These are phyloP conservation scores for Linnaemya vulpina DNA, from an alignment of 2,888 invertebrate genomes.

Conservation along the genomic window DNA sequence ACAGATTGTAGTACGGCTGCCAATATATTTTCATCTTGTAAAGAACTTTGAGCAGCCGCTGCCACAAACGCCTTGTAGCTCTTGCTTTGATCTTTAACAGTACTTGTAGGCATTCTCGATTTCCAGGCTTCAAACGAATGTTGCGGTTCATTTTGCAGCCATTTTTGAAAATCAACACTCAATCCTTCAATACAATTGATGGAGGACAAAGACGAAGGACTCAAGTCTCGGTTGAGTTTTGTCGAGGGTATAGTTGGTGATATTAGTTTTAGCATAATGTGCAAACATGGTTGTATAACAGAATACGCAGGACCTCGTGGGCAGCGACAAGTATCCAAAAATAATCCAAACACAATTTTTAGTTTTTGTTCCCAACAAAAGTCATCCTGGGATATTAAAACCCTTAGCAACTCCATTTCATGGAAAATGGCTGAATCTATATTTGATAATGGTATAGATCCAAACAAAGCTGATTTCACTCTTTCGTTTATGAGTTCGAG, in stretches of 20 bases:
- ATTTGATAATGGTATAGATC: slow-evolving; percentile 89
- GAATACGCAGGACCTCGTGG: slow-evolving; percentile 93
- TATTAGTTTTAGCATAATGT: slow-evolving; percentile 93
- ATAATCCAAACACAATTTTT: slow-evolving; percentile 93
- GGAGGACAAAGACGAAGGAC: slow-evolving; percentile 84
- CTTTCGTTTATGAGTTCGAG: slow-evolving; percentile 89
- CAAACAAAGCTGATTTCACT: slow-evolving; percentile 91
- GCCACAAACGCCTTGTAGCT: slow-evolving; percentile 70
- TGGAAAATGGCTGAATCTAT: slow-evolving; percentile 91
- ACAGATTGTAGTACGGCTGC: slow-evolving; percentile 75
- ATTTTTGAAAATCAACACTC: slow-evolving; percentile 88
- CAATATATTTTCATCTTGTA: slow-evolving; percentile 73
- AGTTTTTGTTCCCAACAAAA: slow-evolving; percentile 97
- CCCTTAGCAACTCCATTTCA: slow-evolving; percentile 93
- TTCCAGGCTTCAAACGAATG: slow-evolving; percentile 90
- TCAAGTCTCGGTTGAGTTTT: slow-evolving; percentile 85
- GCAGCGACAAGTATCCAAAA: slow-evolving; percentile 89
- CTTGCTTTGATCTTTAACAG: slow-evolving; percentile 73
- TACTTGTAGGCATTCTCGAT: slow-evolving; percentile 85
- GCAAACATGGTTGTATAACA: slow-evolving; percentile 95
- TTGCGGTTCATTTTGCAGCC: slow-evolving; percentile 88
- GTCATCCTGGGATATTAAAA: slow-evolving; percentile 95
- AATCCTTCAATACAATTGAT: slow-evolving; percentile 85
- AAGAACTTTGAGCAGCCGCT: slow-evolving; percentile 62
- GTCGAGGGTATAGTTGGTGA: slow-evolving; percentile 86